phyloP scores from a whole-genome alignment of 2,113 vertebrate genomes.

The Cnemophilus loriae region DNA sequence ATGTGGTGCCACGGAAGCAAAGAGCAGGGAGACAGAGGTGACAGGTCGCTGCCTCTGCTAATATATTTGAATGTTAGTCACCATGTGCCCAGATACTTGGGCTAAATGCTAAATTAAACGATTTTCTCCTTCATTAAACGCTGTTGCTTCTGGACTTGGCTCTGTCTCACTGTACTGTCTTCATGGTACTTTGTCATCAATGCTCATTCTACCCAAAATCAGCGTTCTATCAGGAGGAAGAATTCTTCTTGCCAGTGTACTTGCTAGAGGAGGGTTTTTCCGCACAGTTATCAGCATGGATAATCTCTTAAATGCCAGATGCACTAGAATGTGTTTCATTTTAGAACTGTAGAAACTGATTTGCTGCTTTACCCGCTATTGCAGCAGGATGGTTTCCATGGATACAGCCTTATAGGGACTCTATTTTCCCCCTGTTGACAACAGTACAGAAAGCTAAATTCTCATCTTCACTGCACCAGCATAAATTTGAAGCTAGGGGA shows the following conservation, averaged over 20 bases:
- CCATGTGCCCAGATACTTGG: slow-evolving; percentile 18
- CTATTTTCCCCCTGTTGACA: slow-evolving; percentile 35
- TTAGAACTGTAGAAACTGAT: slow-evolving; percentile 51
- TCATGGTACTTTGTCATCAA: background rate
- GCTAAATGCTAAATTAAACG: slow-evolving; percentile 61
- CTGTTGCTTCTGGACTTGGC: slow-evolving; percentile 40
- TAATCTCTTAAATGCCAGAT: slow-evolving; percentile 16
- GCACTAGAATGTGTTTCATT: slow-evolving; percentile 11
- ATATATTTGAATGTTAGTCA: background rate
- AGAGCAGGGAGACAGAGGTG: background rate
- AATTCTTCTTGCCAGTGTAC: background rate
- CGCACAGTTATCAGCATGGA: background rate
- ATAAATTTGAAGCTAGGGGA: slow-evolving; percentile 11
- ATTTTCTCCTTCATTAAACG: slow-evolving; percentile 63
- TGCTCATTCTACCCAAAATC: background rate
- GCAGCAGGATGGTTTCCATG: slow-evolving; percentile 64
- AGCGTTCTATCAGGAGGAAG: background rate
- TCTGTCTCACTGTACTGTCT: background rate
- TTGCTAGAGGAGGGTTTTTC: slow-evolving; percentile 2
- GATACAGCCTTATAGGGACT: slow-evolving; percentile 45
- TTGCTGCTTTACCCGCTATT: slow-evolving; percentile 1
- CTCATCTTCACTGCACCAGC: slow-evolving; percentile 25
- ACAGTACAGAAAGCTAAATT: slow-evolving; percentile 25
- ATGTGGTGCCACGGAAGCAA: background rate
- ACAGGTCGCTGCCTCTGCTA: background rate